Evolutionary conservation across 2,797 vertebrate genomes (phyloP).

Genomic region (Mycteria americana): DNA sequence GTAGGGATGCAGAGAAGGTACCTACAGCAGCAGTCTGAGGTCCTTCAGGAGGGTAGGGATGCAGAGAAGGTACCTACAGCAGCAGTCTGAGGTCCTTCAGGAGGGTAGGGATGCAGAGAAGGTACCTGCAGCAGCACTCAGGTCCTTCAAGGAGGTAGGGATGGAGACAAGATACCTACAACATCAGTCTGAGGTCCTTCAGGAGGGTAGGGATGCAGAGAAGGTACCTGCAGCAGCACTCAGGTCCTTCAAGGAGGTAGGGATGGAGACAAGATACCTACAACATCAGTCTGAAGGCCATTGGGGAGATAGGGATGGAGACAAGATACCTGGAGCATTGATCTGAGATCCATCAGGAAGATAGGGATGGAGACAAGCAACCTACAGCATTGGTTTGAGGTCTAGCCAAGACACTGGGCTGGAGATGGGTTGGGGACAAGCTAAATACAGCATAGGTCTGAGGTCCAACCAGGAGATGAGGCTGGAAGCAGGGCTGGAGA

Average conservation of each 20-base stretch:
- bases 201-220: not conserved
- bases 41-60: not conserved
- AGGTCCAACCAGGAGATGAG: not conserved
- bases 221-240: not conserved
- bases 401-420: not conserved
- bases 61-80: not conserved
- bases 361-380: not conserved
- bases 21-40: accelerated
- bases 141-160: too few relatives aligned
- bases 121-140: accelerated
- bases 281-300: too few relatives aligned
- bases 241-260: accelerated
- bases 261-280: not conserved
- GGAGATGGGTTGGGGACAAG: not conserved
- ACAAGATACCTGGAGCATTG: not conserved
- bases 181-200: accelerated
- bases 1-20: accelerated
- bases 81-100: too few relatives aligned
- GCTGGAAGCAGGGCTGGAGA: not conserved
- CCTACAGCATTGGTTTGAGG: not conserved
- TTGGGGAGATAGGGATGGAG: too few relatives aligned
- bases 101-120: not conserved
- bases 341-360: not conserved
- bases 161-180: not conserved
- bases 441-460: not conserved